Evolutionary conservation across 2,797 vertebrate genomes (phyloP), one percentile per base, ranked within the genome.

Genomic region (Poecilia picta): DNA sequence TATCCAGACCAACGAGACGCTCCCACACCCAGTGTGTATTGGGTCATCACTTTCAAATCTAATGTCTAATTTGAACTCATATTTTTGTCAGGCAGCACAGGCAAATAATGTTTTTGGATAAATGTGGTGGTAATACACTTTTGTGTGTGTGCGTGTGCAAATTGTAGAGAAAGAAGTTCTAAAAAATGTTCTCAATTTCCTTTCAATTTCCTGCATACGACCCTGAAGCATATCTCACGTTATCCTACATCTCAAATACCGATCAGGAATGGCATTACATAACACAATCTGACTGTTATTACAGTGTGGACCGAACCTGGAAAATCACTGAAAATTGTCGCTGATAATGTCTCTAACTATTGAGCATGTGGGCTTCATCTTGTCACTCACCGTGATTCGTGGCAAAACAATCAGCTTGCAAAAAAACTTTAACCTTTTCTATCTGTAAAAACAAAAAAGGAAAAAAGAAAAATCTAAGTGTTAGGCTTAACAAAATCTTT

Each of bases 401-500:
- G 59, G 68, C 76, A 39, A 77, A 81, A 59, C 75, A n/a, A 45
- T 74, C 36, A 39, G 75, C 64, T 18, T 80, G 71, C 78, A 79
- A 23, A 36, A 43, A 25, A 41, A 33, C 45, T 43, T 72, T 81
- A 76, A 84, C 70, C 13, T 80, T 80, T 36, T 80, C 79, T 87
- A 90, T 84, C 81, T 89, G 87, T 72, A 76, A 71, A 71, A 45
- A 71, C 68, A 45, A 28, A 71, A 71, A 76, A n/a, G 84, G 73
- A 23, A 51, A 47, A 47, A 41, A 71, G 36, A 39, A 62, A 62
- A 31, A 31, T 59, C 16, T 64, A 8, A 15, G 73, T 45, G 2
- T 64, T 72, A 25, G 76, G 68, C 25, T 73, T 93, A 91, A 72
- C 91, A 88, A 90, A 88, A 92, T 85, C 79, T 72, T 75, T 76